These are phyloP conservation scores for Nomada goodeniana DNA, from an alignment of 2,888 invertebrate species.

Conservation along the genomic window DNA sequence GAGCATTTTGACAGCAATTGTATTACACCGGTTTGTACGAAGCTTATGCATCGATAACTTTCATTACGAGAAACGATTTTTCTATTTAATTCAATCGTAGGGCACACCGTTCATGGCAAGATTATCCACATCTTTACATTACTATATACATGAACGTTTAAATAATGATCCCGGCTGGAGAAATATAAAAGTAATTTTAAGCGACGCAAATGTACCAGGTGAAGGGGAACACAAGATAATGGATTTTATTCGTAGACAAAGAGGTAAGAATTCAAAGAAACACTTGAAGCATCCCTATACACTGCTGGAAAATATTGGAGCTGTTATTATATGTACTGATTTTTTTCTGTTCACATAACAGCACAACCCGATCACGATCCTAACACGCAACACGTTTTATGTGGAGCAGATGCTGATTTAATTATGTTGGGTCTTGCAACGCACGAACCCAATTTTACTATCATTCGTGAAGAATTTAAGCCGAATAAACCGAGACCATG, in stretches of 20 bases:
- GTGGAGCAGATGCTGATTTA: slow-evolving; percentile 99
- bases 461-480: slow-evolving; percentile 99
- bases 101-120: slow-evolving; percentile 99
- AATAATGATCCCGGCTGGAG: slow-evolving; percentile 98
- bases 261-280: slow-evolving; percentile 86
- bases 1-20: slow-evolving; percentile 99
- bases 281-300: background rate
- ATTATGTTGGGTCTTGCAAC: slow-evolving; percentile 99
- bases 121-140: slow-evolving; percentile 93
- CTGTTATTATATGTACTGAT: slow-evolving; percentile 15
- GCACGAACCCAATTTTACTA: slow-evolving; percentile 99
- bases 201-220: slow-evolving; percentile 99
- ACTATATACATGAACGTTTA: slow-evolving; percentile 94
- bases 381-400: slow-evolving; percentile 98
- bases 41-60: background rate
- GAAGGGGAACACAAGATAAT: slow-evolving; percentile 99
- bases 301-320: background rate
- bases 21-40: slow-evolving; percentile 92
- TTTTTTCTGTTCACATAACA: slow-evolving; percentile 73
- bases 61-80: slow-evolving; percentile 1
- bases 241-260: slow-evolving; percentile 98
- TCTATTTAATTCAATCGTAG: slow-evolving; percentile 75
- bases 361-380: slow-evolving; percentile 98
- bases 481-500: slow-evolving; percentile 98
- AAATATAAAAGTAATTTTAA: slow-evolving; percentile 96